Evolutionary conservation across 2,113 vertebrate species (phyloP), one percentile per base, ranked within the genome.

Genomic region (Ursus arctos): DNA sequence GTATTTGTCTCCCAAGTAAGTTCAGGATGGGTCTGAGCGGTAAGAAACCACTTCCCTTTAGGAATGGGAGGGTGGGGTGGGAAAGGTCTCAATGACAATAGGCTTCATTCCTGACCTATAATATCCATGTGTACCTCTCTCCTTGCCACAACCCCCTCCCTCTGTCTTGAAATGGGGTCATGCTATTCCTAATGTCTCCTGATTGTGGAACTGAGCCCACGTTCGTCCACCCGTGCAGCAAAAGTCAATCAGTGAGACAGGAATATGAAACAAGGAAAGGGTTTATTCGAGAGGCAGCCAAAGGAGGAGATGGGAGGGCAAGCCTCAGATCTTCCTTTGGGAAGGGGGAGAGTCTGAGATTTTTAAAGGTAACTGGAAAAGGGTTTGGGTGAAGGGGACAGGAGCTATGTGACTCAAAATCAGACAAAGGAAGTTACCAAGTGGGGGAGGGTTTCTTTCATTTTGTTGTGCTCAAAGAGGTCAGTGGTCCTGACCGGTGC

Each of bases 91-190:
- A 36, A 57, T 14, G 31, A 69, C 7, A 47, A 26, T 2, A 67
- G 24, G 49, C 43, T 85, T 96, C 59, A 31, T 18, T 86, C 72
- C 49, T 15, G 12, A 43, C 9, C 6, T 22, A 3, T 13, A 28
- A 12, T 14, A 49, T 19, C 28, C 57, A 0, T 9, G 2, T 36
- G 19, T 31, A 18, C 14, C 51, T 43, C 49, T 93, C 31, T 57
- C 21, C 9, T 15, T 43, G 15, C 15, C 22, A 16, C 18, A 1
- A 8, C 19, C 14, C 0, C 8, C 10, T 7, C 22, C 43, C 2
- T 24, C n/a, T 26, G 36, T 55, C 85, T 26, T 36, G 21, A 85
- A 74, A 47, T 59, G 43, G 16, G 31, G 69, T 12, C 88, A 8
- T 6, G 33, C 4, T 51, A 4, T 61, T 22, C 7, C 67, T 59